Evolutionary conservation across 2,113 vertebrate genomes (phyloP).

Genomic region (Lanius collurio): DNA sequence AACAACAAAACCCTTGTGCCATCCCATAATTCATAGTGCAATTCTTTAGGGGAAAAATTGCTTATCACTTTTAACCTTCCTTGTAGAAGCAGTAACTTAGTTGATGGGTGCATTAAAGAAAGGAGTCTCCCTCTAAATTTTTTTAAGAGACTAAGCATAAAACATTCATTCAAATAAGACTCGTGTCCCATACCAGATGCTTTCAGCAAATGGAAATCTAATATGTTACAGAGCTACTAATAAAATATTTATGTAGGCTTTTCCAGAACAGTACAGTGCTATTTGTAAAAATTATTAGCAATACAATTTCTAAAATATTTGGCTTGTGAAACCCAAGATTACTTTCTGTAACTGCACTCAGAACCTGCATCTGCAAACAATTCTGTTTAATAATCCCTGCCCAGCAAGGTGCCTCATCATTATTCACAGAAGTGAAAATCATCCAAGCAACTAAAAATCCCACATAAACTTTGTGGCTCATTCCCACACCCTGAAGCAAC

Average conservation of each 20-base stretch:
- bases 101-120: constrained; percentile 53
- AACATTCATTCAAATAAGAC: constrained; percentile 71
- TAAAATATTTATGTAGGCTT: constrained; percentile 73
- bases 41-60: not conserved
- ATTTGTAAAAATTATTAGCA: constrained; percentile 51
- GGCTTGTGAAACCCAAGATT: not conserved
- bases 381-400: not conserved
- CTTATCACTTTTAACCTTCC: constrained; percentile 19
- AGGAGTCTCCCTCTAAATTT: constrained; percentile 32
- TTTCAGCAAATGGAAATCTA: constrained; percentile 63
- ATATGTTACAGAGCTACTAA: constrained; percentile 59
- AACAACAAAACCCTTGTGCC: not conserved
- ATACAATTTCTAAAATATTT: constrained; percentile 6
- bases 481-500: not conserved
- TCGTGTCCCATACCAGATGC: constrained; percentile 37
- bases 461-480: not conserved
- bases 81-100: constrained; percentile 16
- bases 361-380: not conserved
- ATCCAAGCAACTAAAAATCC: not conserved
- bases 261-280: constrained; percentile 39
- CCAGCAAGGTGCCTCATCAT: not conserved
- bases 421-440: not conserved
- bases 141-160: constrained; percentile 55
- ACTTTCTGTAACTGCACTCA: not conserved
- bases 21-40: not conserved